Percentiles rank a stretch among this genome's conserved stretches.
Conservation (phyloP, 2,888 invertebrate genomes). For the Coremacera marginata region DNA sequence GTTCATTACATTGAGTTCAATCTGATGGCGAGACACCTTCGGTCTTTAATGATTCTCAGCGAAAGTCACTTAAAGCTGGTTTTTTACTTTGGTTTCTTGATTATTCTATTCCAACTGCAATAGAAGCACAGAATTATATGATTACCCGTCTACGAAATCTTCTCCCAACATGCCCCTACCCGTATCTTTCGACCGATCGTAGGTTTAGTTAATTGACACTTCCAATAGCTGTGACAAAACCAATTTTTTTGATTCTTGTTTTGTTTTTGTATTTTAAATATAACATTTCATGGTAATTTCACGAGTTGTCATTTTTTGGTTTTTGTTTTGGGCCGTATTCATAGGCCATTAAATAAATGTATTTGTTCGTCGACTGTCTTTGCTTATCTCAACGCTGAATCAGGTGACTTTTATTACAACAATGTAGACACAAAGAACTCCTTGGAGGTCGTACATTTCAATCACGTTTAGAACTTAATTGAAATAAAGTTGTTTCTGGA, state of each 20-base stretch:
- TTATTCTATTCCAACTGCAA: too few species aligned
- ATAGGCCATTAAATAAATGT: conserved; percentile 20
- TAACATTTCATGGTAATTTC: conserved; percentile 29
- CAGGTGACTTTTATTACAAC: conserved; percentile 59
- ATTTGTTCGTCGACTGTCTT: conserved; percentile 43
- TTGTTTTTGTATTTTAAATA: conserved; percentile 9
- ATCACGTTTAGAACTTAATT: conserved; percentile 51
- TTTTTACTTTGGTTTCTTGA: too few species aligned
- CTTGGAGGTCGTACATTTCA: conserved; percentile 50
- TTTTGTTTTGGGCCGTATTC: not conserved
- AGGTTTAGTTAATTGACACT: conserved; percentile 36
- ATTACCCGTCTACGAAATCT: too few species aligned
- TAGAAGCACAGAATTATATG: too few species aligned
- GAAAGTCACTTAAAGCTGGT: not conserved
- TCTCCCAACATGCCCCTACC: not conserved
- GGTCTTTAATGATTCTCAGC: not conserved
- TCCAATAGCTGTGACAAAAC: conserved; percentile 28
- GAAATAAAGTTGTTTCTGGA: conserved; percentile 32
- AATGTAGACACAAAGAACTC: conserved; percentile 43
- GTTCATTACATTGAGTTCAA: not conserved
- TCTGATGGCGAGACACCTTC: not conserved
- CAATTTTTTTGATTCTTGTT: not conserved
- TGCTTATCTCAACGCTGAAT: conserved; percentile 59
- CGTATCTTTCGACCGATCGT: conserved; percentile 26
- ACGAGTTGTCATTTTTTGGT: conserved; percentile 4